These are phyloP conservation scores for Drosophila insularis DNA, from an alignment of 1,140 invertebrate species.

Conservation along the genomic window DNA sequence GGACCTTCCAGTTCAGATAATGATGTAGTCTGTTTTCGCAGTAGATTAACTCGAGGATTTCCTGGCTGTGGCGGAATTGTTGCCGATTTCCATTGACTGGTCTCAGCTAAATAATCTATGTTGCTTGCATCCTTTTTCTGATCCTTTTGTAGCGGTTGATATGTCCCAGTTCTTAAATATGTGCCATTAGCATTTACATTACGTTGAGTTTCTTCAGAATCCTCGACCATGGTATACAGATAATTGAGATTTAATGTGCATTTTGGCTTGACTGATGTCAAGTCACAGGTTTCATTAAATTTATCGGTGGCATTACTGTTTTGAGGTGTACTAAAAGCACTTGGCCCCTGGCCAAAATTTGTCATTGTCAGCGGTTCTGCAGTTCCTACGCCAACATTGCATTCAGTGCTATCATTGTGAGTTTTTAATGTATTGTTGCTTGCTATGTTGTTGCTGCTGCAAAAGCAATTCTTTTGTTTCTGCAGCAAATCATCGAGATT, in stretches of 20 bases:
- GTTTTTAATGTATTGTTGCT: conserved; percentile 25
- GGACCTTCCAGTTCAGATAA: not conserved
- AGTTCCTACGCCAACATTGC: not conserved
- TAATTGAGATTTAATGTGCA: conserved; percentile 53
- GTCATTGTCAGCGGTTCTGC: not conserved
- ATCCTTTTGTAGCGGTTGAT: conserved; percentile 71
- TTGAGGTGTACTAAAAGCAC: conserved; percentile 22
- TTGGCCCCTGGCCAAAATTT: not conserved
- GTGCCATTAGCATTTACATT: conserved; percentile 73
- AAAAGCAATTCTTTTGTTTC: conserved; percentile 69
- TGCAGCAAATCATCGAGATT: conserved; percentile 69
- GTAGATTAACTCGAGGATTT: not conserved
- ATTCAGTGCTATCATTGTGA: conserved; percentile 24
- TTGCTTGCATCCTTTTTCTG: conserved; percentile 14
- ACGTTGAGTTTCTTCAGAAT: conserved; percentile 76
- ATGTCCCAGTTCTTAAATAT: conserved; percentile 77
- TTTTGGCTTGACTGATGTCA: conserved; percentile 11
- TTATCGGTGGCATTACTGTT: no score
- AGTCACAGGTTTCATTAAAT: not conserved
- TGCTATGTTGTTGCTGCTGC: conserved; percentile 25
- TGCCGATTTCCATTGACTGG: not conserved
- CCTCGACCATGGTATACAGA: conserved; percentile 75
- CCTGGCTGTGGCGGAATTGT: not conserved
- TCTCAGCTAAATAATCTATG: not conserved
- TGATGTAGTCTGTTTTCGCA: not conserved